Evolutionary conservation across 2,888 invertebrate genomes (phyloP).

Genomic region (Ommatoiulus sabulosus): DNA sequence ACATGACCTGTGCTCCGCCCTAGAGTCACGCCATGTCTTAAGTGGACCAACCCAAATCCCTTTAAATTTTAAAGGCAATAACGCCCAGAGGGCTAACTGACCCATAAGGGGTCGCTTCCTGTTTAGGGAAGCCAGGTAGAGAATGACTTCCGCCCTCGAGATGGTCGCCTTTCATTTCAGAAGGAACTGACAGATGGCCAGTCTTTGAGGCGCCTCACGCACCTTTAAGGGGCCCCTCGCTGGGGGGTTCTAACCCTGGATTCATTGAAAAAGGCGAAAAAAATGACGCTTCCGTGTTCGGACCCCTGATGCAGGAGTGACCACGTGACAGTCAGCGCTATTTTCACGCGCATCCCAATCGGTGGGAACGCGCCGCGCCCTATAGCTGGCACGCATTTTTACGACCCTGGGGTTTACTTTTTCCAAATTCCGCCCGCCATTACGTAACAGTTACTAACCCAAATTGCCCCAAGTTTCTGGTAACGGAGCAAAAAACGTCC

Average conservation of each 20-base stretch:
- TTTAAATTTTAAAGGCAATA: background rate
- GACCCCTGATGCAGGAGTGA: background rate
- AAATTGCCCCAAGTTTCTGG: no score
- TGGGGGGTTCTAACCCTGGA: background rate
- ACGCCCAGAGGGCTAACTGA: background rate
- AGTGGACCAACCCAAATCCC: background rate
- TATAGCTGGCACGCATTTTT: background rate
- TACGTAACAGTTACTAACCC: no score
- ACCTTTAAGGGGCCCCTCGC: background rate
- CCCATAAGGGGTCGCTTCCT: background rate
- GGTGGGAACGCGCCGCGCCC: background rate
- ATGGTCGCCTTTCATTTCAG: background rate
- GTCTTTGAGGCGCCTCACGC: background rate
- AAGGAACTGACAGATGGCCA: background rate
- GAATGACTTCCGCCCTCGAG: background rate
- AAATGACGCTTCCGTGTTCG: background rate
- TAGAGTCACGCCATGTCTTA: background rate
- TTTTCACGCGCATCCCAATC: background rate
- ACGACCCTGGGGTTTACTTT: background rate
- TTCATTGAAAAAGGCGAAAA: background rate
- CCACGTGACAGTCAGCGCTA: background rate
- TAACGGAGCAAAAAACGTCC: no score
- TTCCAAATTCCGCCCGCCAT: no score
- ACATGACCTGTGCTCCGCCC: no score
- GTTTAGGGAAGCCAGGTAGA: background rate